phyloP scores from a whole-genome alignment of 2,888 invertebrate genomes.

The Nomada goodeniana region DNA sequence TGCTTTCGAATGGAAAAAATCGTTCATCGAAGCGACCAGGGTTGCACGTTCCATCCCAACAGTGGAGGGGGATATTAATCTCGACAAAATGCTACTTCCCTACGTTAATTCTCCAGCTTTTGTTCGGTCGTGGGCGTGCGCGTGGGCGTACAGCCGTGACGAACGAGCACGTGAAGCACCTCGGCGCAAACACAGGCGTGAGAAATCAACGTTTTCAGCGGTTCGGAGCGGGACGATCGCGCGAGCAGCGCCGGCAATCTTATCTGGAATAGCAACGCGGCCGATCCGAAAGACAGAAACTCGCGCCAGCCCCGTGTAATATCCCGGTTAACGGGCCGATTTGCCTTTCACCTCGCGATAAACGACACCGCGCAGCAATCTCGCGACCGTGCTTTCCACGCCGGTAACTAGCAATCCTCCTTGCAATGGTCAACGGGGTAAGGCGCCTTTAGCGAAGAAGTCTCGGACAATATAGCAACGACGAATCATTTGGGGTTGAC shows the following conservation, averaged over 20 bases:
- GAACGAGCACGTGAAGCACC: slow-evolving; percentile 45
- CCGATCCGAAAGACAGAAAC: slow-evolving; percentile 42
- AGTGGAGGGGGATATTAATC: slow-evolving; percentile 36
- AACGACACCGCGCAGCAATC: slow-evolving; percentile 20
- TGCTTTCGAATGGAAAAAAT: not conserved
- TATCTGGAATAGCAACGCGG: slow-evolving; percentile 45
- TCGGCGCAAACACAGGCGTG: slow-evolving; percentile 38
- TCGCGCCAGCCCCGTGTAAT: slow-evolving; percentile 34
- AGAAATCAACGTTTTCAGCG: slow-evolving; percentile 48
- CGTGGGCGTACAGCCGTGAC: slow-evolving; percentile 60
- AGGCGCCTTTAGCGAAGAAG: no score
- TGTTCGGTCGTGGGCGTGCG: slow-evolving; percentile 51
- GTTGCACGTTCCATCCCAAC: not conserved
- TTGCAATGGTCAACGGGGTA: not conserved
- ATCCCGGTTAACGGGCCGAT: slow-evolving; percentile 43
- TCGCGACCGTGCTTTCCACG: not conserved
- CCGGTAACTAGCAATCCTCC: not conserved
- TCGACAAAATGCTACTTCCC: slow-evolving; percentile 63
- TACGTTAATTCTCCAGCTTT: slow-evolving; percentile 62
- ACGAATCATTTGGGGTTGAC: no score
- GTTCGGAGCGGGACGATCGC: slow-evolving; percentile 29
- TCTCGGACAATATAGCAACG: no score
- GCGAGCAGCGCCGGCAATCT: slow-evolving; percentile 34
- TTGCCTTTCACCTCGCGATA: slow-evolving; percentile 43
- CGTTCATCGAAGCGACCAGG: not conserved